A percentile compares a stretch with the other conserved stretches of the same genome.
These are phyloP conservation scores for Euproctis similis DNA, from an alignment of 2,888 invertebrate species.

Conservation along the genomic window DNA sequence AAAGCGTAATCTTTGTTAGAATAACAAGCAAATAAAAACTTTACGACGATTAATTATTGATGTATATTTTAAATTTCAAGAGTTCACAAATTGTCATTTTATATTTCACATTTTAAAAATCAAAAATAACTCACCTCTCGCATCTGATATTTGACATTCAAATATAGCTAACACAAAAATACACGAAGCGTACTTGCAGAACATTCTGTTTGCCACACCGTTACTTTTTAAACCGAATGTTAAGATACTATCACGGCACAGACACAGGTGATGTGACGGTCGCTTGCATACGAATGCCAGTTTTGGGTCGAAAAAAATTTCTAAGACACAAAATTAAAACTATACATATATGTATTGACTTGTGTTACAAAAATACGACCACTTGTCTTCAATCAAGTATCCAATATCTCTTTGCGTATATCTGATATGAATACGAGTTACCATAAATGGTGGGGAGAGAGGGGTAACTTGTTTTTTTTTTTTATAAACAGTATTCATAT, in stretches of 20 bases:
- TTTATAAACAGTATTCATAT: too few species aligned
- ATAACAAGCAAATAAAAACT: too few species aligned
- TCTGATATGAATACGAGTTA: too few species aligned
- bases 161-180: slow-evolving; percentile 11
- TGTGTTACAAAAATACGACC: slow-evolving; percentile 19
- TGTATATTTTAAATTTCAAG: too few species aligned
- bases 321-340: slow-evolving; percentile 20
- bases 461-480: too few species aligned
- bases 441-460: too few species aligned
- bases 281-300: slow-evolving; percentile 26
- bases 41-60: too few species aligned
- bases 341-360: slow-evolving; percentile 12
- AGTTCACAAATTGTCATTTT: too few species aligned
- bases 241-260: slow-evolving; percentile 8
- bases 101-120: too few species aligned
- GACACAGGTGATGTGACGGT: slow-evolving; percentile 15
- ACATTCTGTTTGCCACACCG: slow-evolving; percentile 16
- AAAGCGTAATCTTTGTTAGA: too few species aligned
- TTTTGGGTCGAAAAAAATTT: slow-evolving; percentile 17
- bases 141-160: slow-evolving; percentile 12
- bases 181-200: slow-evolving; percentile 12
- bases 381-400: slow-evolving; percentile 19
- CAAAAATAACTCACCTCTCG: slow-evolving; percentile 16
- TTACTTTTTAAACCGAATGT: slow-evolving; percentile 1
- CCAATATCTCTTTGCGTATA: slow-evolving; percentile 9